Conservation (phyloP, 1,140 invertebrate species). For the Myzus persicae region DNA sequence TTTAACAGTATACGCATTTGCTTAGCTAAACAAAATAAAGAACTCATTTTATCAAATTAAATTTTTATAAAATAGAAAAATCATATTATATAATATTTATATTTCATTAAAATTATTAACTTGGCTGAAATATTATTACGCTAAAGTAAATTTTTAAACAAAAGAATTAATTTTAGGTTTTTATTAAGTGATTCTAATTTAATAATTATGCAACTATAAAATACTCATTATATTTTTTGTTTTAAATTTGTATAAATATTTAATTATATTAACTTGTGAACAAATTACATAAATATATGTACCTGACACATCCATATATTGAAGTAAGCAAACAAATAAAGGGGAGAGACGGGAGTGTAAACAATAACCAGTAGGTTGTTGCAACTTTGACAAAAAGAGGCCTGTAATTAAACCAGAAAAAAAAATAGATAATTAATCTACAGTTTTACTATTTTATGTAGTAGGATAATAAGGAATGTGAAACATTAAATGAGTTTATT, state of each 20-base stretch:
- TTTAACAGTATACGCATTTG: not conserved
- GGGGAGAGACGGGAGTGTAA: fast-evolving
- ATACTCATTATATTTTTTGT: not conserved
- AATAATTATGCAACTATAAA: not conserved
- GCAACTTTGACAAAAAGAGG: not conserved
- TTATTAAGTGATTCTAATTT: not conserved
- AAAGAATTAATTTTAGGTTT: not conserved
- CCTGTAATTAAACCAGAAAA: not conserved
- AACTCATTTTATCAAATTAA: not conserved
- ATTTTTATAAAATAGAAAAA: not conserved
- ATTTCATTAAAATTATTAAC: not conserved
- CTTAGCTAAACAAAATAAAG: not conserved
- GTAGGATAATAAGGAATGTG: not conserved
- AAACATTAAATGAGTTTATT: not conserved
- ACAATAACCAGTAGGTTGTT: not conserved
- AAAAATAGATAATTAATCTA: not conserved
- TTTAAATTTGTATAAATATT: no score
- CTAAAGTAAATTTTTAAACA: not conserved
- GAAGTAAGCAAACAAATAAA: not conserved
- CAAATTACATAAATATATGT: not conserved
- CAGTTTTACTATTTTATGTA: not conserved
- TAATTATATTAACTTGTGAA: not conserved
- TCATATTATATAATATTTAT: not conserved
- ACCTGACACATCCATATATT: no score
- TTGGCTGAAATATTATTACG: not conserved